A percentile compares a stretch with the other conserved stretches of the same genome.
phyloP scores from a whole-genome alignment of 2,888 invertebrate genomes.

The Xestia sexstrigata region DNA sequence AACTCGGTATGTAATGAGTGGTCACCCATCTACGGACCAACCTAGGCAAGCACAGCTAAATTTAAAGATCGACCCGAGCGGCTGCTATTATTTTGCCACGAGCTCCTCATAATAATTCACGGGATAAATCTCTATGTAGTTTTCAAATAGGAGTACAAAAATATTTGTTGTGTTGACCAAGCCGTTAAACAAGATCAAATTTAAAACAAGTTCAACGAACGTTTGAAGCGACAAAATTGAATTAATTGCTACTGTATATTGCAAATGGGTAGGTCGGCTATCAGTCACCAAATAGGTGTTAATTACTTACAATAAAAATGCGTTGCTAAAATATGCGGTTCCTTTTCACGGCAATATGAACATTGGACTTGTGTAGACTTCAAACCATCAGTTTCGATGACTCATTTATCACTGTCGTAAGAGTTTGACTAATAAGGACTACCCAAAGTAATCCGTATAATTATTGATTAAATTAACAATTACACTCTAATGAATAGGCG shows the following conservation, averaged over 20 bases:
- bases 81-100: too few relatives aligned
- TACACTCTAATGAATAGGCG: not conserved
- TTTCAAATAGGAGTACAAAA: not conserved
- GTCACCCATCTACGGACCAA: too few relatives aligned
- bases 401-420: slow-evolving; percentile 7
- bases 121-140: too few relatives aligned
- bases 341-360: slow-evolving; percentile 14
- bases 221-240: not conserved
- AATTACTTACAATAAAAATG: not conserved
- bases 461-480: not conserved
- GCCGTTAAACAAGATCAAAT: too few relatives aligned
- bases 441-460: not conserved
- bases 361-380: slow-evolving; percentile 28
- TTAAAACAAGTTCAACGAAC: not conserved
- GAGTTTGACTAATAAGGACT: slow-evolving; percentile 5
- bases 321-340: not conserved
- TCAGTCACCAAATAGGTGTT: slow-evolving; percentile 14
- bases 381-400: slow-evolving; percentile 25
- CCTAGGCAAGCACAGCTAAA: too few relatives aligned
- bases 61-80: too few relatives aligned
- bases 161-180: not conserved
- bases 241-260: not conserved
- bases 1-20: too few relatives aligned
- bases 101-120: too few relatives aligned
- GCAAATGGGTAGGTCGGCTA: not conserved